A percentile compares a stretch with the other conserved stretches of the same genome.
Evolutionary conservation across 2,888 invertebrate genomes (phyloP).

Genomic region (Campopleginae sp.): DNA sequence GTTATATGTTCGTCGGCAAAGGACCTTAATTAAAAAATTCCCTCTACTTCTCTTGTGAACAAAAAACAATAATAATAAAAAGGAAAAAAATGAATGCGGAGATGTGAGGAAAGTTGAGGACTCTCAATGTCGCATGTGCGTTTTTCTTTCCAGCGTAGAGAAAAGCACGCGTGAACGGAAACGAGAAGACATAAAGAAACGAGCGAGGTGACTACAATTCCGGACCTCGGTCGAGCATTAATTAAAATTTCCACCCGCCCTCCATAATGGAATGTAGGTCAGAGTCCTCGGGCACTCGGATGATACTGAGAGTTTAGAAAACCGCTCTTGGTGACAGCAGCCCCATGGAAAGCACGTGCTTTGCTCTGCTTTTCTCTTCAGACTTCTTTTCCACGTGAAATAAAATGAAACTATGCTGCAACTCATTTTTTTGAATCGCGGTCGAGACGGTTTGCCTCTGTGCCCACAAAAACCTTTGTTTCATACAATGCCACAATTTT

Average conservation of each 20-base stretch:
- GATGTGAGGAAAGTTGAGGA: conserved; percentile 20
- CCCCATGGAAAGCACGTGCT: background rate
- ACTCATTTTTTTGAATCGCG: background rate
- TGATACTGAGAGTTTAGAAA: background rate
- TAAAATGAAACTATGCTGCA: background rate
- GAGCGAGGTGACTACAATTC: conserved; percentile 26
- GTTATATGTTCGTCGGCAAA: background rate
- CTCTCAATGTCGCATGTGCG: conserved; percentile 13
- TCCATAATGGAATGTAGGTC: conserved; percentile 64
- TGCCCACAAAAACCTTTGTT: background rate
- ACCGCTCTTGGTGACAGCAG: conserved; percentile 2
- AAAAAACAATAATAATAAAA: background rate
- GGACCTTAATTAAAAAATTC: conserved; percentile 36
- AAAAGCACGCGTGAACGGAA: conserved; percentile 21
- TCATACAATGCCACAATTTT: background rate
- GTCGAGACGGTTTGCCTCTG: background rate
- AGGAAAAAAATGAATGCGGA: background rate
- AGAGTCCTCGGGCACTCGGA: conserved; percentile 34
- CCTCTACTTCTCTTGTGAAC: background rate
- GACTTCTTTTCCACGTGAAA: background rate
- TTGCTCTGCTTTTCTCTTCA: conserved; percentile 4
- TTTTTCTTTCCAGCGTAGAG: background rate
- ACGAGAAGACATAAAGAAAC: conserved; percentile 23
- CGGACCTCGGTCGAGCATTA: conserved; percentile 42
- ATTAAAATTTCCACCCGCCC: conserved; percentile 63